These are phyloP conservation scores for Xylocampa areola DNA, from an alignment of 2,888 invertebrate genomes.

Conservation along the genomic window DNA sequence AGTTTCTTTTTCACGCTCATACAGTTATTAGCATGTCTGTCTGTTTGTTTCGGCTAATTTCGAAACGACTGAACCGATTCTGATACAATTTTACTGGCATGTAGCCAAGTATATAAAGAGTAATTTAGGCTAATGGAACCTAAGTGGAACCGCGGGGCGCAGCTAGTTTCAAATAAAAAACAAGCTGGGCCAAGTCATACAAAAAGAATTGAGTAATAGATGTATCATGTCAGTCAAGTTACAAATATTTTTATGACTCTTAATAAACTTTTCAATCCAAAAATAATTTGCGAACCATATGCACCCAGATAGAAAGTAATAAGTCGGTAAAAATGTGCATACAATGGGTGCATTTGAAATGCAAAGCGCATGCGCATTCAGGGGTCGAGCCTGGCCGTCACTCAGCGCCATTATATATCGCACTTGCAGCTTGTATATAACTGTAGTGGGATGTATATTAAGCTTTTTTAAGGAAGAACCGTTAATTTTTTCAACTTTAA, in stretches of 20 bases:
- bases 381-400: slow-evolving; percentile 76
- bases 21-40: too few species aligned
- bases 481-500: slow-evolving; percentile 9
- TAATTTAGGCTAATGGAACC: too few species aligned
- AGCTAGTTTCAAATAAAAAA: too few species aligned
- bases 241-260: neutral
- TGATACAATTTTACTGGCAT: too few species aligned
- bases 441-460: slow-evolving; percentile 7
- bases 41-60: too few species aligned
- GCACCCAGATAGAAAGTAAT: slow-evolving; percentile 81
- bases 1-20: too few species aligned
- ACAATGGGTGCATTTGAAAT: slow-evolving; percentile 88
- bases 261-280: neutral
- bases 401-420: slow-evolving; percentile 76
- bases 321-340: slow-evolving; percentile 89
- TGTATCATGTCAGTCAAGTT: too few species aligned
- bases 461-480: neutral
- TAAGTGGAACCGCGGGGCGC: too few species aligned
- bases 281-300: slow-evolving; percentile 63
- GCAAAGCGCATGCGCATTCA: slow-evolving; percentile 82
- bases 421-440: slow-evolving; percentile 55
- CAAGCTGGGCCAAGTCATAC: too few species aligned
- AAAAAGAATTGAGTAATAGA: too few species aligned
- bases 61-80: too few species aligned
- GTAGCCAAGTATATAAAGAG: too few species aligned